A percentile compares a stretch with the other conserved stretches of the same genome.
Evolutionary conservation across 2,113 vertebrate genomes (phyloP).

Genomic region (Oreochromis tanganicae): DNA sequence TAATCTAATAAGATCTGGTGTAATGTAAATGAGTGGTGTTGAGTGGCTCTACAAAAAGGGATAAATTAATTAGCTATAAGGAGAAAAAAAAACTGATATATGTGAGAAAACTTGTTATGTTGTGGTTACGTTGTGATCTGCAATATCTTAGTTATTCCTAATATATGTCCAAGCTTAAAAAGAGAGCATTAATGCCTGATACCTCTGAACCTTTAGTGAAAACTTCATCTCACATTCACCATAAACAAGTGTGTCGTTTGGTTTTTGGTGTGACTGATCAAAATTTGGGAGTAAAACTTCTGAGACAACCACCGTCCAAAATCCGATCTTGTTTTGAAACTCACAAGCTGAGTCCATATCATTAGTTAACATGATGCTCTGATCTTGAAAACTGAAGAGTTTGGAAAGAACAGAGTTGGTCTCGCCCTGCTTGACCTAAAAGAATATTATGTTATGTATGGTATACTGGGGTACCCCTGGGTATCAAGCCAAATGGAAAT

Average conservation of each 20-base stretch:
- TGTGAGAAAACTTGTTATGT: neutral
- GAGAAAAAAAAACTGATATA: neutral
- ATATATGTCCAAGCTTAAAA: fast-evolving
- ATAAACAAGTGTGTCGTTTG: neutral
- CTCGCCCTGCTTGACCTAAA: neutral
- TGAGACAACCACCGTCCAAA: neutral
- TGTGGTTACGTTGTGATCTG: neutral
- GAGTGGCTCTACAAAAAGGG: neutral
- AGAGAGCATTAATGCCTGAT: neutral
- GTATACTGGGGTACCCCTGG: fast-evolving
- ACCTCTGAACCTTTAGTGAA: neutral
- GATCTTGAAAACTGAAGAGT: neutral
- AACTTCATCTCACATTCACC: neutral
- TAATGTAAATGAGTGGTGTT: neutral
- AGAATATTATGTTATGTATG: neutral
- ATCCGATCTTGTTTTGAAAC: neutral
- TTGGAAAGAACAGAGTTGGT: neutral
- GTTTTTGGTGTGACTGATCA: neutral
- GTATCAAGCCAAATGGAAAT: neutral
- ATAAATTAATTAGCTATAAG: neutral
- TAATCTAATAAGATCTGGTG: neutral
- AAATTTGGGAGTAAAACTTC: neutral
- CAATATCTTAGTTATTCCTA: neutral
- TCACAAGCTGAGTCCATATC: neutral
- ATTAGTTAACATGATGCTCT: neutral